Evolutionary conservation across 2,797 vertebrate genomes (phyloP), one percentile per base, ranked within the genome.

Genomic region (Eurystomus glaucurus): DNA sequence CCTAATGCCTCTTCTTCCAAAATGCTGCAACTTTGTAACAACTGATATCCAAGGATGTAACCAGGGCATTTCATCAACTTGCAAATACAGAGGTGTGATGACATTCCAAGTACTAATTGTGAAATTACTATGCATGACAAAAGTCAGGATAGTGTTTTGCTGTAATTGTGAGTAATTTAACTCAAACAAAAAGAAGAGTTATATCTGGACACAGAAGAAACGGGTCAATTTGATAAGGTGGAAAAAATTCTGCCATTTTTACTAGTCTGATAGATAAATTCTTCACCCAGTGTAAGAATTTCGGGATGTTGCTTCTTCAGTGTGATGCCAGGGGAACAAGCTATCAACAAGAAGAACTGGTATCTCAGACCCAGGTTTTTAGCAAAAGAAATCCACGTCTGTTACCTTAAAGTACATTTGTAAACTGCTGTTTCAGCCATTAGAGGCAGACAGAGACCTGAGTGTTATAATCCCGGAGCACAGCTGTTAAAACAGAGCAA

Each of bases 151-250:
- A 96, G 51, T 76, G 75, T 96, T 96, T 93, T 96, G 85, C 75
- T 91, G 74, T 88, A 96, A 82, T 79, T 93, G 74, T 95, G 88
- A 96, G 94, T 93, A 92, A 92, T 93, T 95, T 89, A 94, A 87
- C 58, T 93, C 21, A 89, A 82, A 94, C 92, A 71, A 43, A 81
- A 85, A 57, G 68, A 62, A 14, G 10, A 94, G 70, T 79, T 94
- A 72, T 85, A 91, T 92, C 93, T 92, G 71, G 84, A 87, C 76
- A 72, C 62, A 58, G 51, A 82, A 60, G 81, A 95, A 92, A 79
- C 70, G 90, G 92, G 96, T 94, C 91, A 94, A 26, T 82, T 76
- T 87, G 83, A 89, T 61, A 39, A 87, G 6, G 17, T 23, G 55
- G 52, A 37, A 75, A 68, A 81, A 93, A 79, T 58, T 25, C 31